phyloP scores from a whole-genome alignment of 2,888 invertebrate species.

The Ectobius pallidus region DNA sequence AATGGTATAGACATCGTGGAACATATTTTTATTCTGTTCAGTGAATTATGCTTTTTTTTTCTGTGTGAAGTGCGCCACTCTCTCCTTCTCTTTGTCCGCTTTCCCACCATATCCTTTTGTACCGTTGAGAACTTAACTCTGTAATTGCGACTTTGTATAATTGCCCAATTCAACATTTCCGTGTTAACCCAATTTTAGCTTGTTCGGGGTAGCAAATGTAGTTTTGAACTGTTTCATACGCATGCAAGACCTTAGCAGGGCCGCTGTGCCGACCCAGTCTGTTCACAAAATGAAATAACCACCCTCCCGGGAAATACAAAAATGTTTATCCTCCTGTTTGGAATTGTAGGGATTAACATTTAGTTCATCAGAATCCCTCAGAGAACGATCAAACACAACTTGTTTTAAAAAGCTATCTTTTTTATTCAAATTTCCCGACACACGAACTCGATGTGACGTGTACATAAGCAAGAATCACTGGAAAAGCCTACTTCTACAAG shows the following conservation, averaged over 20 bases:
- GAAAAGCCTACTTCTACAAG: no score
- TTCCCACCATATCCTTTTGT: neutral
- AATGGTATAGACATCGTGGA: no score
- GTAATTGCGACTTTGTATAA: conserved; percentile 30
- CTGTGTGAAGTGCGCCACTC: no score
- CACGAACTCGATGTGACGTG: no score
- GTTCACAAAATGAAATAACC: neutral
- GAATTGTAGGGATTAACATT: neutral
- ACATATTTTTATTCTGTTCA: no score
- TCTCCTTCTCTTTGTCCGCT: neutral
- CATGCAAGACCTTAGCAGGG: no score
- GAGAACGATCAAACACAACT: no score
- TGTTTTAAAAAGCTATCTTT: no score
- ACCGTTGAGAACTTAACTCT: neutral
- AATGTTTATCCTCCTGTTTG: neutral
- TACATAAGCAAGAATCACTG: no score
- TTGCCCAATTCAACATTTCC: conserved; percentile 29
- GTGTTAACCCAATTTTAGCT: conserved; percentile 25
- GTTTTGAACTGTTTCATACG: conserved; percentile 1
- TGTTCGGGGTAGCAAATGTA: conserved; percentile 12
- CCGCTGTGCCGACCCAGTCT: no score
- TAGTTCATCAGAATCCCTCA: neutral
- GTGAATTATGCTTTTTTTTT: no score
- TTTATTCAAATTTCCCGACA: no score
- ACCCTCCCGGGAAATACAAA: neutral